Conservation (phyloP, 2,113 vertebrate species). For the Sebastes schlegelii region DNA sequence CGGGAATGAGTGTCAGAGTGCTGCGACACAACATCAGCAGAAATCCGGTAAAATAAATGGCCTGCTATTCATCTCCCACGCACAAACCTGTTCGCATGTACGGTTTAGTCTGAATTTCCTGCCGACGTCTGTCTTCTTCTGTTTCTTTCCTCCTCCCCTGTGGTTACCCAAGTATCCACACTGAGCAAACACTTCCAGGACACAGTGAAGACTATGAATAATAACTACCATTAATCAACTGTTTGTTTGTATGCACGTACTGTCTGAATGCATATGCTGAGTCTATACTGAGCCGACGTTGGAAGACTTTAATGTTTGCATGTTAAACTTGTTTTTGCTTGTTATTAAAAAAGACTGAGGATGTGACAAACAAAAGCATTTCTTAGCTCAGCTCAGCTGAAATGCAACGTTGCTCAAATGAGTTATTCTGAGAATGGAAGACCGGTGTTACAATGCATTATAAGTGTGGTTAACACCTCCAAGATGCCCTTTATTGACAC, state of each 20-base stretch:
- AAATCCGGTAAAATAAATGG: constrained; percentile 60
- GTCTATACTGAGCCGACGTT: background rate
- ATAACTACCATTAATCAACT: constrained; percentile 34
- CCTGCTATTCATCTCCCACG: constrained; percentile 51
- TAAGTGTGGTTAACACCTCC: background rate
- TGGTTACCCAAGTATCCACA: background rate
- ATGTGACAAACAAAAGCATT: background rate
- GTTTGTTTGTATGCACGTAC: constrained; percentile 9
- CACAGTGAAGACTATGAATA: constrained; percentile 29
- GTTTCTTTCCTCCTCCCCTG: constrained; percentile 12
- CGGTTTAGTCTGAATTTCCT: constrained; percentile 35
- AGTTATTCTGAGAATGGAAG: constrained; percentile 49
- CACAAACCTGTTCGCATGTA: constrained; percentile 11
- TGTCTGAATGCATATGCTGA: constrained; percentile 23
- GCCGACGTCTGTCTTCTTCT: constrained; percentile 16
- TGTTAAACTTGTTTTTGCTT: constrained; percentile 22
- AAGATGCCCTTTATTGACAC: constrained; percentile 3
- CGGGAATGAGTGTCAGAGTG: constrained; percentile 19
- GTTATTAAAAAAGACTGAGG: background rate
- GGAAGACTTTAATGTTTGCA: constrained; percentile 54
- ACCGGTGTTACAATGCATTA: constrained; percentile 12
- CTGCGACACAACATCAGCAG: constrained; percentile 23
- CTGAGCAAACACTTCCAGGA: constrained; percentile 21
- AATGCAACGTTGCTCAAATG: constrained; percentile 8
- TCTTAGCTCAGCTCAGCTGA: background rate